Percentiles rank a stretch among this genome's conserved stretches.
These are phyloP conservation scores for Fistularia tabacaria DNA, from an alignment of 2,797 vertebrate species.

Conservation along the genomic window DNA sequence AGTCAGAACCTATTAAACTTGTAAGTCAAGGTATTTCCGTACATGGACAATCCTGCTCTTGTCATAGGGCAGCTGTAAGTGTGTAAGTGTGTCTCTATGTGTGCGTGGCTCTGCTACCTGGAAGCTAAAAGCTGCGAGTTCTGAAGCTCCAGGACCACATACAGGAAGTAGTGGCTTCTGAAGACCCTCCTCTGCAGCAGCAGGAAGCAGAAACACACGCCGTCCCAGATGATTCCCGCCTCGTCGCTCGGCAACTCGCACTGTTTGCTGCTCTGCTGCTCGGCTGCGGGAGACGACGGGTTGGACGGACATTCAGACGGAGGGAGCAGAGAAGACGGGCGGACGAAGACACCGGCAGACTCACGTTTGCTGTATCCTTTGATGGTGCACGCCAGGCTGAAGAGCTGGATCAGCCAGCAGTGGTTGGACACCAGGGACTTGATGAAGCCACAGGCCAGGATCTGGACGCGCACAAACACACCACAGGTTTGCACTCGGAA, in stretches of 20 bases:
- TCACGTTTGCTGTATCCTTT: slow-evolving; percentile 90
- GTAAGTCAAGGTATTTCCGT: no score
- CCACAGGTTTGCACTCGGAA: not conserved
- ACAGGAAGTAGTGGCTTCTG: slow-evolving; percentile 94
- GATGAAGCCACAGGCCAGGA: slow-evolving; percentile 92
- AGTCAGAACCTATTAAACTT: no score
- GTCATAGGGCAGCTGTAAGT: not conserved
- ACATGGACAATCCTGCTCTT: no score
- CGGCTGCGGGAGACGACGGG: slow-evolving; percentile 37
- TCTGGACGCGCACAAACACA: slow-evolving; percentile 62
- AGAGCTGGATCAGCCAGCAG: slow-evolving; percentile 93
- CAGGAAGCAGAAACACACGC: slow-evolving; percentile 92
- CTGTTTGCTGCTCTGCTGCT: slow-evolving; percentile 63
- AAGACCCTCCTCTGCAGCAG: slow-evolving; percentile 91
- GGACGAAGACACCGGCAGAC: not conserved
- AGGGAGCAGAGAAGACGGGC: not conserved
- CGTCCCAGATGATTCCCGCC: slow-evolving; percentile 96
- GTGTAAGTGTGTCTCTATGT: not conserved
- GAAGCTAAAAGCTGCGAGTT: slow-evolving; percentile 91
- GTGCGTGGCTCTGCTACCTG: slow-evolving; percentile 70
- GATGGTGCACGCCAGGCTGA: slow-evolving; percentile 92
- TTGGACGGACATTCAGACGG: not conserved
- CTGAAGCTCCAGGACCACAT: slow-evolving; percentile 90
- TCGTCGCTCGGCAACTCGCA: slow-evolving; percentile 91
- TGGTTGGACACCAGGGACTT: slow-evolving; percentile 83